Percentiles rank a stretch among this genome's conserved stretches.
phyloP scores from a whole-genome alignment of 1,140 invertebrate genomes.

The Triops cancriformis region DNA sequence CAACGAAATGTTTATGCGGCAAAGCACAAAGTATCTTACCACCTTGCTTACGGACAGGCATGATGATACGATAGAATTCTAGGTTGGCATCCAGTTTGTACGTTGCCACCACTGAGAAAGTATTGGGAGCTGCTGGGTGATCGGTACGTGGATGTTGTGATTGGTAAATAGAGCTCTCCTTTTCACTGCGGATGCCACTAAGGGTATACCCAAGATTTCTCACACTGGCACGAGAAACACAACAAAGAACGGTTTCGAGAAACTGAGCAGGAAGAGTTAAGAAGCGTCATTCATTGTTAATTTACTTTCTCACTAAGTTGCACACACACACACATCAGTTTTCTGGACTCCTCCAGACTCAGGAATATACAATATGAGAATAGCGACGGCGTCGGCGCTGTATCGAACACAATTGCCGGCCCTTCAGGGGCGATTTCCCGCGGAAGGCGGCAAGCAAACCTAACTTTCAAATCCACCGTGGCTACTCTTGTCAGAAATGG shows the following conservation, averaged over 20 bases:
- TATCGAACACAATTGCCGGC: neutral
- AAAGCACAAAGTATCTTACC: conserved; percentile 29
- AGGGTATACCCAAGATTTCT: too few species aligned
- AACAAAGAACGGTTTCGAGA: too few species aligned
- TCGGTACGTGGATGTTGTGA: too few species aligned
- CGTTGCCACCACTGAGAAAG: neutral
- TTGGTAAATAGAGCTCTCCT: too few species aligned
- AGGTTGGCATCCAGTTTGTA: neutral
- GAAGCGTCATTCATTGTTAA: neutral
- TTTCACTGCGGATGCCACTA: too few species aligned
- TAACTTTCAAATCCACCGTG: neutral
- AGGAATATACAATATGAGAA: neutral
- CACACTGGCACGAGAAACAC: too few species aligned
- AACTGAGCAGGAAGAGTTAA: neutral
- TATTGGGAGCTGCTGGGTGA: neutral
- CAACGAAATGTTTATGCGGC: neutral
- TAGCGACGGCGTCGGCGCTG: neutral
- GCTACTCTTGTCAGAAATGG: too few species aligned
- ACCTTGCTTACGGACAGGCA: conserved; percentile 39
- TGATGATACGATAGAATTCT: conserved; percentile 27
- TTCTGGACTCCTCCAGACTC: conserved; percentile 2
- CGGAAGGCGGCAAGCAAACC: neutral
- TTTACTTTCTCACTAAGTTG: conserved; percentile 6
- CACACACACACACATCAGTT: neutral
- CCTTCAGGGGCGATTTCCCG: neutral